Conservation (phyloP, 2,797 vertebrate species). For the Tiaroga cobitis region DNA sequence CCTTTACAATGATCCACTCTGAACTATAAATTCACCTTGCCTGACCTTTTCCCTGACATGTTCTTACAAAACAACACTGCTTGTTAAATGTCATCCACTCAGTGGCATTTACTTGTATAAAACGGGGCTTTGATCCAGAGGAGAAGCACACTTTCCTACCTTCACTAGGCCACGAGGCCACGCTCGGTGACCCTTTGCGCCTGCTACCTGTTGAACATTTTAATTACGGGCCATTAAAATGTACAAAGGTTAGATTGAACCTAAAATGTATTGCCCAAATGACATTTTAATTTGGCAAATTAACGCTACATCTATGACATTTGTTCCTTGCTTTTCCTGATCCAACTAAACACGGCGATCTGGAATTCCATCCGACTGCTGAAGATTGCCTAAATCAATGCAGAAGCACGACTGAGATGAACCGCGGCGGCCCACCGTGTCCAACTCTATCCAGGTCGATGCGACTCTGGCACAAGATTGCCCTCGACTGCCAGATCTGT, state of each 20-base stretch:
- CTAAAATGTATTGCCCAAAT: conserved; percentile 39
- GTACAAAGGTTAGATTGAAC: conserved; percentile 33
- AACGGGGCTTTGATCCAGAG: conserved; percentile 53
- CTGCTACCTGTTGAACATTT: conserved; percentile 45
- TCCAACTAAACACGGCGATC: neutral
- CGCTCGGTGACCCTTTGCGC: conserved; percentile 13
- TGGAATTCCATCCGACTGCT: conserved; percentile 25
- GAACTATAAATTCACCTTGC: conserved; percentile 57
- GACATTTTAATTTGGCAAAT: conserved; percentile 40
- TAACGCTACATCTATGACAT: conserved; percentile 3
- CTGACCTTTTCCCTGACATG: conserved; percentile 56
- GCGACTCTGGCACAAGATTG: neutral
- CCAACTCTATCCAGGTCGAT: neutral
- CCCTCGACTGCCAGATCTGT: neutral
- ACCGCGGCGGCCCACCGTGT: neutral
- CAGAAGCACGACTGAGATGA: neutral
- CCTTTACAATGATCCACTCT: conserved; percentile 50
- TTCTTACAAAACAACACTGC: conserved; percentile 54
- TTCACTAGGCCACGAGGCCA: conserved; percentile 18
- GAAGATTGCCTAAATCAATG: conserved; percentile 5
- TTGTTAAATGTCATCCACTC: conserved; percentile 63
- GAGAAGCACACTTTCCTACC: conserved; percentile 38
- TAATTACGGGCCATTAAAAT: conserved; percentile 46
- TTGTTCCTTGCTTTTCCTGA: conserved; percentile 22
- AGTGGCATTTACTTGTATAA: conserved; percentile 66